phyloP scores from a whole-genome alignment of 1,140 invertebrate genomes.

The Acromyrmex charruanus region DNA sequence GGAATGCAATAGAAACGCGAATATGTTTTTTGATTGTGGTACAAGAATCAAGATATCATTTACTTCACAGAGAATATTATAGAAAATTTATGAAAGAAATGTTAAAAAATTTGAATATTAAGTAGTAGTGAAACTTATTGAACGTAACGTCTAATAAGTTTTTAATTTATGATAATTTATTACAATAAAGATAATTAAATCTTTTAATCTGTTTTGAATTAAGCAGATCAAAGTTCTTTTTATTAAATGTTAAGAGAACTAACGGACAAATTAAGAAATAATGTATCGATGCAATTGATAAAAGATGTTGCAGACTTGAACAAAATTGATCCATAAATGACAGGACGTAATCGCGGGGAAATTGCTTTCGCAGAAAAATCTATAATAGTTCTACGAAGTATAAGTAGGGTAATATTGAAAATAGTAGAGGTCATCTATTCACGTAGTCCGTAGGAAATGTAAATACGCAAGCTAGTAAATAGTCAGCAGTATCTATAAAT shows the following conservation, averaged over 20 bases:
- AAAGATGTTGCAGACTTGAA: neutral
- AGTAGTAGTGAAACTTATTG: neutral
- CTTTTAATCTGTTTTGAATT: constrained; percentile 9
- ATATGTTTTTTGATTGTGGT: neutral
- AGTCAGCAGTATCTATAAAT: constrained; percentile 43
- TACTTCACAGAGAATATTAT: neutral
- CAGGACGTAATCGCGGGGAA: neutral
- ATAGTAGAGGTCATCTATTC: constrained; percentile 28
- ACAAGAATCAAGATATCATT: no score
- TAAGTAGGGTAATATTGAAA: constrained; percentile 26
- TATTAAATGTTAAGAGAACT: neutral
- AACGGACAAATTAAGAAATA: neutral
- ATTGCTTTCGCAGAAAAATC: constrained; percentile 31
- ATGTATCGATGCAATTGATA: neutral
- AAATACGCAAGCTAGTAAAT: constrained; percentile 41
- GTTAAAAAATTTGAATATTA: neutral
- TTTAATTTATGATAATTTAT: neutral
- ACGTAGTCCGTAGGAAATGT: constrained; percentile 44
- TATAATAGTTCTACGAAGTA: neutral
- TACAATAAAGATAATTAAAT: neutral
- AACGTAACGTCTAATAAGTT: neutral
- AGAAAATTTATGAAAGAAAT: neutral
- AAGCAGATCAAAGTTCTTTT: neutral
- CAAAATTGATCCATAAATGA: constrained; percentile 30
- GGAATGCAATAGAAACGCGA: neutral